A percentile compares a stretch with the other conserved stretches of the same genome.
phyloP scores from a whole-genome alignment of 2,113 vertebrate genomes.

The Burhinus bistriatus region DNA sequence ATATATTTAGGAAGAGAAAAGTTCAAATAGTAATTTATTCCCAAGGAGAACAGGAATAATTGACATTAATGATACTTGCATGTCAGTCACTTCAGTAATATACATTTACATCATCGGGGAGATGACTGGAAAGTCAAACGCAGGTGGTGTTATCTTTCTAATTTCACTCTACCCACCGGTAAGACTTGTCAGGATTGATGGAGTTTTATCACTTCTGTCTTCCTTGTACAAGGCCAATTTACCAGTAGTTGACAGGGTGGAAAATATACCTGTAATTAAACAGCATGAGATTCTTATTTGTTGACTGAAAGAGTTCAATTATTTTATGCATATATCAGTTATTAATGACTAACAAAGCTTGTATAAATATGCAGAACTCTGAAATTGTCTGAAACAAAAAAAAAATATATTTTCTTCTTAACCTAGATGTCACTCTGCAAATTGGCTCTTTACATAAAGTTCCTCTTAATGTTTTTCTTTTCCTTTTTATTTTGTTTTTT shows the following conservation, averaged over 20 bases:
- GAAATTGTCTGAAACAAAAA: not conserved
- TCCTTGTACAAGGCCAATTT: conserved; percentile 48
- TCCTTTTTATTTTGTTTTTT: not conserved
- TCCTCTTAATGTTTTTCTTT: not conserved
- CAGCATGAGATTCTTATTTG: conserved; percentile 50
- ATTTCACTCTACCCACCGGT: conserved; percentile 21
- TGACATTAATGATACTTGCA: not conserved
- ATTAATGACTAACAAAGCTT: conserved; percentile 54
- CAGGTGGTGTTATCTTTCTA: conserved; percentile 50
- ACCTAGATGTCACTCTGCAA: not conserved
- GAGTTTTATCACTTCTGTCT: conserved; percentile 49
- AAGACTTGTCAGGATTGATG: conserved; percentile 50
- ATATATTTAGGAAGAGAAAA: not conserved
- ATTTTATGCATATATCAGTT: conserved; percentile 62
- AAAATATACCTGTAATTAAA: conserved; percentile 67
- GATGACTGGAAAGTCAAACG: conserved; percentile 1
- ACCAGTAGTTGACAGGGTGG: conserved; percentile 40
- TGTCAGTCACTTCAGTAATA: conserved; percentile 19
- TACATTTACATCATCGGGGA: conserved; percentile 18
- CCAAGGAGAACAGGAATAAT: conserved; percentile 9
- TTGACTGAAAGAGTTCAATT: conserved; percentile 61
- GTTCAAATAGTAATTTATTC: not conserved
- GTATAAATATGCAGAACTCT: conserved; percentile 43
- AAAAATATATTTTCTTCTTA: not conserved
- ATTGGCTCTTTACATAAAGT: not conserved